phyloP scores from a whole-genome alignment of 2,113 vertebrate species.

The Chionomys nivalis region DNA sequence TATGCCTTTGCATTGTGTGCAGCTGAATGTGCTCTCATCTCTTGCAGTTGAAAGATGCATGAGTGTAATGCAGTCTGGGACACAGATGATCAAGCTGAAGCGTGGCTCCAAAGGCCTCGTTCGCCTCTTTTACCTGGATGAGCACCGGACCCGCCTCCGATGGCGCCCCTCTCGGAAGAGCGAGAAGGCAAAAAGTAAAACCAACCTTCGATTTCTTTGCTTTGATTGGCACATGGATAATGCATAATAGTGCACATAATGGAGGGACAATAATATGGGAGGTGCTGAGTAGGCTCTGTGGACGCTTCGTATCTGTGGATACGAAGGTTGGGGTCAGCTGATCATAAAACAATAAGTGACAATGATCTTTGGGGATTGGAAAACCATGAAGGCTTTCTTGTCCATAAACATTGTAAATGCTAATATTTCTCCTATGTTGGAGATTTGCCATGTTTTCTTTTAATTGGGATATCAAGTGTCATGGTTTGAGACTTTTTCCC shows the following conservation, averaged over 20 bases:
- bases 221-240: not conserved
- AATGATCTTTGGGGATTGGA: not conserved
- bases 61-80: constrained; percentile 99
- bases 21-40: constrained; percentile 41
- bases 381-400: constrained; percentile 4
- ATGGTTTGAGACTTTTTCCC: not conserved
- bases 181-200: constrained; percentile 98
- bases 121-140: constrained; percentile 98
- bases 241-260: not conserved
- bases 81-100: constrained; percentile 99
- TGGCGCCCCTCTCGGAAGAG: constrained; percentile 98
- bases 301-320: not conserved
- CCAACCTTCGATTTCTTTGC: not conserved
- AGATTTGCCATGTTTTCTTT: not conserved
- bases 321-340: not conserved
- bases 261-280: not conserved
- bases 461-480: not conserved
- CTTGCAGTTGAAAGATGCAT: constrained; percentile 98
- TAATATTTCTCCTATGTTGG: not conserved
- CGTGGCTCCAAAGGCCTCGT: constrained; percentile 96
- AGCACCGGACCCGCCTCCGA: constrained; percentile 96
- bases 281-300: not conserved
- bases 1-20: fast-evolving
- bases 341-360: not conserved
- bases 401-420: not conserved